These are phyloP conservation scores for Andrena dorsata DNA, from an alignment of 2,888 invertebrate genomes.

Conservation along the genomic window DNA sequence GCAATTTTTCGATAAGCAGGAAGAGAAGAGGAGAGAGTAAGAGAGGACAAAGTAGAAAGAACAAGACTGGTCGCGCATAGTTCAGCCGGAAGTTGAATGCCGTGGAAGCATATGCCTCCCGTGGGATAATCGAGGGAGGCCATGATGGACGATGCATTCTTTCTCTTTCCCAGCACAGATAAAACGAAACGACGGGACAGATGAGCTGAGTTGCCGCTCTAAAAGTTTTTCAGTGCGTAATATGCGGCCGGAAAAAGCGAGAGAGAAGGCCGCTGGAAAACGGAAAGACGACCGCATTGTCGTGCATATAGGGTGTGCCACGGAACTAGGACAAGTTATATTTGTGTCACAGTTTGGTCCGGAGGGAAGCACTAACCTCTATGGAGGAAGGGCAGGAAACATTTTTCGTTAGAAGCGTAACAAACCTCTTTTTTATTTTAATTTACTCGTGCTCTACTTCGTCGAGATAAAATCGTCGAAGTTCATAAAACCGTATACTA, in stretches of 20 bases:
- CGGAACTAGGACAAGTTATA: constrained; percentile 52
- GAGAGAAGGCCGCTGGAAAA: constrained; percentile 37
- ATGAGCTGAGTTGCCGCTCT: constrained; percentile 57
- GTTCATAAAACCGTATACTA: background rate
- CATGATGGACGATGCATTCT: constrained; percentile 72
- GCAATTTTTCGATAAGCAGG: constrained; percentile 12
- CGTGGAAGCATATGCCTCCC: constrained; percentile 57
- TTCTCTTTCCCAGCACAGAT: constrained; percentile 63
- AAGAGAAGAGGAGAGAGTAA: background rate
- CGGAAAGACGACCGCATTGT: constrained; percentile 54
- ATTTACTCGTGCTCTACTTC: background rate
- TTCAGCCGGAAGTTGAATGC: constrained; percentile 51
- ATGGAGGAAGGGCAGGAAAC: constrained; percentile 27
- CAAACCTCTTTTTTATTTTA: constrained; percentile 4
- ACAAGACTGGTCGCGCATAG: constrained; percentile 22
- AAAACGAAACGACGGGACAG: constrained; percentile 63
- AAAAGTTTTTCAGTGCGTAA: constrained; percentile 69
- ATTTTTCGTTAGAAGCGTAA: constrained; percentile 16
- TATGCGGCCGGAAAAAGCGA: constrained; percentile 47
- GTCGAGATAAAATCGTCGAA: background rate
- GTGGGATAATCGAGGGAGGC: constrained; percentile 72
- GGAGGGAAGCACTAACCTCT: constrained; percentile 27
- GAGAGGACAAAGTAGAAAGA: constrained; percentile 7
- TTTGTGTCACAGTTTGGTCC: constrained; percentile 51
- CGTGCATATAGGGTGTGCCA: constrained; percentile 47